Percentiles rank a stretch among this genome's conserved stretches.
Evolutionary conservation across 2,888 invertebrate species (phyloP).

Genomic region (Agrotis ipsilon): DNA sequence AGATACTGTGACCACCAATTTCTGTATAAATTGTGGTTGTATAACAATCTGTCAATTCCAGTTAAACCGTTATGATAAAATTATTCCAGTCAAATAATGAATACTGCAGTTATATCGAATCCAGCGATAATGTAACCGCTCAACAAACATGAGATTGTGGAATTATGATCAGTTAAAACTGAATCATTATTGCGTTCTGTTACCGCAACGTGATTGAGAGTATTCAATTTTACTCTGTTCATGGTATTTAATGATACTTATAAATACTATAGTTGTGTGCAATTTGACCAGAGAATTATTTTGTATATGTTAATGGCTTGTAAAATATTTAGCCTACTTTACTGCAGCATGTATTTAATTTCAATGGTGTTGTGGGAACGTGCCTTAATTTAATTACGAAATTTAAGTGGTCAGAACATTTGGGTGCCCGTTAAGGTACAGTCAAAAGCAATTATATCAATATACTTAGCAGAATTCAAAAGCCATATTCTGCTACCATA

Average conservation of each 20-base stretch:
- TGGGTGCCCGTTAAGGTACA: too few relatives aligned
- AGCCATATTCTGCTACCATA: too few relatives aligned
- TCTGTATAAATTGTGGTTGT: not conserved
- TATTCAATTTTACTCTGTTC: not conserved
- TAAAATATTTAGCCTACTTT: constrained; percentile 18
- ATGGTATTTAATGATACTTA: constrained; percentile 45
- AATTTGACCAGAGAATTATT: constrained; percentile 15
- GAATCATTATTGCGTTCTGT: constrained; percentile 44
- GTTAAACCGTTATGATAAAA: not conserved
- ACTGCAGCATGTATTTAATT: not conserved
- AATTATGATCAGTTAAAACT: constrained; percentile 46
- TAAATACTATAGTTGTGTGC: not conserved
- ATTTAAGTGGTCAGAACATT: too few relatives aligned
- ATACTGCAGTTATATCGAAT: not conserved
- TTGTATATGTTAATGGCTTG: constrained; percentile 5
- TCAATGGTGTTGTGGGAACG: constrained; percentile 21
- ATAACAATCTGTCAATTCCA: not conserved
- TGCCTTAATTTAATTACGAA: not conserved
- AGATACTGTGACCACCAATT: not conserved
- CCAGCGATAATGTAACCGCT: constrained; percentile 19
- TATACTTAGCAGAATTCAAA: too few relatives aligned
- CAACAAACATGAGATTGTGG: constrained; percentile 32
- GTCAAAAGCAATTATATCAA: too few relatives aligned
- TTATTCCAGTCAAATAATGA: not conserved
- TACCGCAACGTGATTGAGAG: constrained; percentile 47